A percentile compares a stretch with the other conserved stretches of the same genome.
phyloP scores from a whole-genome alignment of 2,113 vertebrate genomes.

The Prinia subflava region DNA sequence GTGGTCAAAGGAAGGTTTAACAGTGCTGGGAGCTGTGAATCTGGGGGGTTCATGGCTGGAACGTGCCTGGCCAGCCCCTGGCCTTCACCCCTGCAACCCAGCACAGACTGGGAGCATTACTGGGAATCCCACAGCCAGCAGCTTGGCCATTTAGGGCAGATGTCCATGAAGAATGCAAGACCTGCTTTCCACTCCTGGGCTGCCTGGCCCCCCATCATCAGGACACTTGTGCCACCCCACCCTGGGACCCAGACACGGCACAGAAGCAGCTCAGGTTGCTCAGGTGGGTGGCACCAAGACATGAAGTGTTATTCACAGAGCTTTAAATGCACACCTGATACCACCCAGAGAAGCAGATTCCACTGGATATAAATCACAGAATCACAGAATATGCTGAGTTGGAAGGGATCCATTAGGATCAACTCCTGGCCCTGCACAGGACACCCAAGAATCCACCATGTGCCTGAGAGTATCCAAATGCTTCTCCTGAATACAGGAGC shows the following conservation, averaged over 20 bases:
- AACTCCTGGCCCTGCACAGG: background rate
- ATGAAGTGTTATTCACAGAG: background rate
- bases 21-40: background rate
- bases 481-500: background rate
- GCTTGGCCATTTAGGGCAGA: background rate
- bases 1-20: background rate
- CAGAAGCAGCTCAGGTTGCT: background rate
- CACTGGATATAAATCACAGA: background rate
- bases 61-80: background rate
- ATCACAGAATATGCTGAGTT: background rate
- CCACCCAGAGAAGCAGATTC: background rate
- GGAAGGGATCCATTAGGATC: background rate
- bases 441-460: background rate
- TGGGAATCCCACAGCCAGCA: background rate
- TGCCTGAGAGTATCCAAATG: background rate
- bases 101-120: background rate
- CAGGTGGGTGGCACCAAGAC: background rate
- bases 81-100: background rate
- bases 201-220: background rate
- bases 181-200: background rate
- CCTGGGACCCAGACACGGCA: accelerated
- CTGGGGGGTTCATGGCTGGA: background rate
- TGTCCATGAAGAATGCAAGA: background rate
- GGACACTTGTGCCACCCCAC: background rate
- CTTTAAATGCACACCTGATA: background rate